Percentiles rank a stretch among this genome's conserved stretches.
phyloP scores from a whole-genome alignment of 2,797 vertebrate species.

The Iguana delicatissima region DNA sequence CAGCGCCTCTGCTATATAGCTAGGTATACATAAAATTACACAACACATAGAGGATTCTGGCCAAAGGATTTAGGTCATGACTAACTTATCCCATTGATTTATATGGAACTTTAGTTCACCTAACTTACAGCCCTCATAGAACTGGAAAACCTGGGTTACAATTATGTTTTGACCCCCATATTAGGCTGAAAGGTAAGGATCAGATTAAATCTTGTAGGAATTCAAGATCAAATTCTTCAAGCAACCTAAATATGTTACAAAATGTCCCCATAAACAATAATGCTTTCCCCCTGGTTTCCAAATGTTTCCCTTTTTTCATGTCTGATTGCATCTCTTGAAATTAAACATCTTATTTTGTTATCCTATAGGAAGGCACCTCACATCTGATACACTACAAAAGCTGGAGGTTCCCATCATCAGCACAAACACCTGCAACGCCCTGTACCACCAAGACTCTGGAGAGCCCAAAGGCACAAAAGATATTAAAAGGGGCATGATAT shows the following conservation, averaged over 20 bases:
- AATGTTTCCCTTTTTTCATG: not conserved
- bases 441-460: constrained; percentile 53
- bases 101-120: not conserved
- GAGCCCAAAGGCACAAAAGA: constrained; percentile 26
- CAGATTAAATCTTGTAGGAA: not conserved
- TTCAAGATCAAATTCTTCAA: not conserved
- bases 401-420: constrained; percentile 65
- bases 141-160: not conserved
- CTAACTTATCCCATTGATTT: too few species aligned
- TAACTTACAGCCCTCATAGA: not conserved
- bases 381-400: constrained; percentile 54
- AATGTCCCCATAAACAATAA: not conserved
- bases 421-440: constrained; percentile 52
- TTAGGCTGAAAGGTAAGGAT: not conserved
- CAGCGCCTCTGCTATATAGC: too few species aligned
- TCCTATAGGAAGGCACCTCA: not conserved
- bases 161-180: not conserved
- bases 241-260: not conserved
- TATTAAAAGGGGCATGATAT: constrained; percentile 61
- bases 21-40: too few species aligned
- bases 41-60: too few species aligned
- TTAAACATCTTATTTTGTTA: constrained; percentile 6
- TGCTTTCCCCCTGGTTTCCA: not conserved
- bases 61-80: too few species aligned
- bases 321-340: not conserved